Conservation (phyloP, 2,113 vertebrate genomes). For the Hippopotamus amphibius region DNA sequence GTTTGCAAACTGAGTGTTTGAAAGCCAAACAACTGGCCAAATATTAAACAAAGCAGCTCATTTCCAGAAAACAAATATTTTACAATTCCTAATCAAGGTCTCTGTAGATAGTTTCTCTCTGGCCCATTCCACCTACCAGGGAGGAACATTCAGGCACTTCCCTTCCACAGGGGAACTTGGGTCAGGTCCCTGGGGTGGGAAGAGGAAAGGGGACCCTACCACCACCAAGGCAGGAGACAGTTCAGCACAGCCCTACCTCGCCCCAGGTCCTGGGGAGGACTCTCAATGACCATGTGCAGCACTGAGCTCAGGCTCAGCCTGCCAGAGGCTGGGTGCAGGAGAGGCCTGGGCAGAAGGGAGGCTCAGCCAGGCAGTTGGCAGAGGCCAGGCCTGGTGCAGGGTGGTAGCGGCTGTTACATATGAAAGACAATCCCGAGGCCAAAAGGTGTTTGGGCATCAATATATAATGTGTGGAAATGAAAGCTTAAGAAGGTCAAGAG, state of each 20-base stretch:
- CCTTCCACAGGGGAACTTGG: background rate
- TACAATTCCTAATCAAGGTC: background rate
- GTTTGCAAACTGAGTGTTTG: background rate
- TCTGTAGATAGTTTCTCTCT: background rate
- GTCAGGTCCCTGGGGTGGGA: background rate
- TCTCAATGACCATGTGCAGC: accelerated
- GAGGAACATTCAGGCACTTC: background rate
- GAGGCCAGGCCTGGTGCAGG: background rate
- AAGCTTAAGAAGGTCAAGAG: accelerated
- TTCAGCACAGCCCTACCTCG: background rate
- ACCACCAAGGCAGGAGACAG: background rate
- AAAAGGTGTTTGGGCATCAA: background rate
- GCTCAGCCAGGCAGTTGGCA: background rate
- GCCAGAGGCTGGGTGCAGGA: background rate
- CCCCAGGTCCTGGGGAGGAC: too few relatives aligned
- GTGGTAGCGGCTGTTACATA: background rate
- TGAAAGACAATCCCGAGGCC: background rate
- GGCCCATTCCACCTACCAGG: background rate
- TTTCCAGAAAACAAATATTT: background rate
- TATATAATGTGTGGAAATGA: background rate
- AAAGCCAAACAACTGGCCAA: background rate
- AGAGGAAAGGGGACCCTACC: background rate
- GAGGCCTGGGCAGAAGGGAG: background rate
- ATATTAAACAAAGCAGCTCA: background rate
- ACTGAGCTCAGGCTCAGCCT: background rate